Percentiles rank a stretch among this genome's conserved stretches.
Conservation (phyloP, 2,797 vertebrate genomes). For the Malacoraja senta region DNA sequence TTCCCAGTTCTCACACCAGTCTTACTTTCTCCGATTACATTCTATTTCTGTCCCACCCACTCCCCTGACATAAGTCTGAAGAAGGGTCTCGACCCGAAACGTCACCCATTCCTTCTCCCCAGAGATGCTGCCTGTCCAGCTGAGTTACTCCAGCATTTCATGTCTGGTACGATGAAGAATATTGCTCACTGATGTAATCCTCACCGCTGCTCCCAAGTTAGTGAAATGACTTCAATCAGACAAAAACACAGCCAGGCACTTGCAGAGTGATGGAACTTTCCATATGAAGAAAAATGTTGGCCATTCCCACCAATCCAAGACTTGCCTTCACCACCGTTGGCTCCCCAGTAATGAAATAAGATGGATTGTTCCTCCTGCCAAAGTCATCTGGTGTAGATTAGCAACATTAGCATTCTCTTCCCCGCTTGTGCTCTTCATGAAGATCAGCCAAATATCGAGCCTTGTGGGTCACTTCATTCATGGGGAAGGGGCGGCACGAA, state of each 20-base stretch:
- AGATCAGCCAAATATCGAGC: not conserved
- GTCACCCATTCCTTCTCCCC: no score
- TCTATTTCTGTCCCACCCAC: no score
- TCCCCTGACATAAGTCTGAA: no score
- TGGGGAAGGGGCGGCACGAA: not conserved
- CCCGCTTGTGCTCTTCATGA: not conserved
- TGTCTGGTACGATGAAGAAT: not conserved
- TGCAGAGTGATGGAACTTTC: no score
- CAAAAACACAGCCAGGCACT: not conserved
- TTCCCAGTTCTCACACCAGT: no score
- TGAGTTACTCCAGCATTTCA: no score
- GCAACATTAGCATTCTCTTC: not conserved
- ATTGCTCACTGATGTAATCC: not conserved
- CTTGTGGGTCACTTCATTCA: not conserved
- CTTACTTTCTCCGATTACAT: no score
- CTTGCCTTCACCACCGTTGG: no score
- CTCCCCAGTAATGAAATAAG: not conserved
- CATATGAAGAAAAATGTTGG: not conserved
- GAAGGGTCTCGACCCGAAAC: no score
- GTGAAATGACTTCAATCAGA: not conserved
- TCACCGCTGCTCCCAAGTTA: not conserved
- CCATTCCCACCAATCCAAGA: not conserved
- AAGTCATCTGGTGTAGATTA: not conserved
- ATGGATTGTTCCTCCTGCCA: not conserved
- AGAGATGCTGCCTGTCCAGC: no score